phyloP scores from a whole-genome alignment of 1,140 invertebrate species.

The Drosophila tristis region DNA sequence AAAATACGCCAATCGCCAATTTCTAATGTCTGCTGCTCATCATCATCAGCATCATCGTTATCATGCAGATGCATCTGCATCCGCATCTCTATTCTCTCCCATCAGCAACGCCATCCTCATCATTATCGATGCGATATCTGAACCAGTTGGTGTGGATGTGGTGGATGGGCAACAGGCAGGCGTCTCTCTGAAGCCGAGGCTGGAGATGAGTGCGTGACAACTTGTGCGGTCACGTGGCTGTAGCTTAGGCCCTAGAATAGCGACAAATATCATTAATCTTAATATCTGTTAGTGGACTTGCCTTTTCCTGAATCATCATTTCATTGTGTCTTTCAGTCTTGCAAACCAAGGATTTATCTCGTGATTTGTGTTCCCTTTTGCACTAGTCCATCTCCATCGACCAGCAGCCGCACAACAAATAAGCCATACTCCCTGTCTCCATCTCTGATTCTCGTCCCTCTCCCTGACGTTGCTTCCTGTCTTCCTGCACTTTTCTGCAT shows the following conservation, averaged over 20 bases:
- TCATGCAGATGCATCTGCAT: not conserved
- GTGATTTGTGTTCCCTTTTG: not conserved
- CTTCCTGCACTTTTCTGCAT: constrained; percentile 30
- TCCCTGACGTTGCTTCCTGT: constrained; percentile 1
- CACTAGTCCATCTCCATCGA: constrained; percentile 23
- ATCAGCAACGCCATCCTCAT: constrained; percentile 20
- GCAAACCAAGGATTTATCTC: not conserved
- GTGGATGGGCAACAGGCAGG: constrained; percentile 27
- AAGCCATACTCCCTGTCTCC: constrained; percentile 13
- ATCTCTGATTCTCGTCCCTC: constrained; percentile 3
- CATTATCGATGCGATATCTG: constrained; percentile 54
- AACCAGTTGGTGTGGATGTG: constrained; percentile 34
- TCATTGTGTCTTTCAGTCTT: no score
- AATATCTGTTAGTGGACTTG: no score
- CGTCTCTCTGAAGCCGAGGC: not conserved
- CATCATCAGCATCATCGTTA: constrained; percentile 10
- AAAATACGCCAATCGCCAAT: constrained; percentile 62
- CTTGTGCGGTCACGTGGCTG: no score
- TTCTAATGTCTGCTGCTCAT: constrained; percentile 52
- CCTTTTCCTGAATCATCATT: no score
- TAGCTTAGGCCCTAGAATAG: not conserved
- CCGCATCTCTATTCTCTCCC: constrained; percentile 4
- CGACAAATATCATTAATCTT: not conserved
- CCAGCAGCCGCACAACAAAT: constrained; percentile 5
- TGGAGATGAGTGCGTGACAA: constrained; percentile 23